phyloP scores from a whole-genome alignment of 2,113 vertebrate genomes.

The Protobothrops flavoviridis region DNA sequence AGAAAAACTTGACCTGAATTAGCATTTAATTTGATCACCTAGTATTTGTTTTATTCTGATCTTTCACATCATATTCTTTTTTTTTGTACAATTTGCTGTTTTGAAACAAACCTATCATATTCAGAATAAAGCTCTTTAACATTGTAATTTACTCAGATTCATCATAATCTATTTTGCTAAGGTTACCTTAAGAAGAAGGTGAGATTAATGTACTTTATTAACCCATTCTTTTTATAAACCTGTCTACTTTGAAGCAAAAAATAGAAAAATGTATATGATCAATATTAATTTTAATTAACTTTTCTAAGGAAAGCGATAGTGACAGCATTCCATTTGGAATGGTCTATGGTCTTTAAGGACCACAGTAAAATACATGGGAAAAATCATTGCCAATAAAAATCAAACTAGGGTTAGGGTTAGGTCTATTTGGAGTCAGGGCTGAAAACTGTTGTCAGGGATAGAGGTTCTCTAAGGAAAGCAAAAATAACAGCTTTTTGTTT shows the following conservation, averaged over 20 bases:
- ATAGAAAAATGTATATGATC: background rate
- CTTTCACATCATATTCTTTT: conserved; percentile 42
- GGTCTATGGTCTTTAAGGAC: background rate
- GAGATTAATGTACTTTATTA: conserved; percentile 61
- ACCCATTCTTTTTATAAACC: conserved; percentile 50
- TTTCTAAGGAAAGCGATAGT: background rate
- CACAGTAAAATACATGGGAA: too few species aligned
- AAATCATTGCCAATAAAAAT: too few species aligned
- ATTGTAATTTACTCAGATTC: conserved; percentile 62
- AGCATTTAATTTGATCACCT: conserved; percentile 11
- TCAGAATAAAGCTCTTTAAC: conserved; percentile 60
- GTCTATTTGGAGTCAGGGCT: too few species aligned
- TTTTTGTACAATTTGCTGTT: conserved; percentile 62
- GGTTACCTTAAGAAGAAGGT: conserved; percentile 64
- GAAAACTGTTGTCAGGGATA: too few species aligned
- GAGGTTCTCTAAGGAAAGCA: too few species aligned
- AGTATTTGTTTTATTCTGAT: conserved; percentile 58
- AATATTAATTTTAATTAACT: conserved; percentile 28
- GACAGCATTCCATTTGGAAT: background rate
- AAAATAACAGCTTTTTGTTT: too few species aligned
- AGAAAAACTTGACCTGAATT: conserved; percentile 28
- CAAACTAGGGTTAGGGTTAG: too few species aligned
- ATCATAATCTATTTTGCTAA: conserved; percentile 70
- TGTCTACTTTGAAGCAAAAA: conserved; percentile 46
- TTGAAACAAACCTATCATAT: conserved; percentile 60